A percentile compares a stretch with the other conserved stretches of the same genome.
Evolutionary conservation across 2,113 vertebrate species (phyloP).

Genomic region (Corydoras maculifer): DNA sequence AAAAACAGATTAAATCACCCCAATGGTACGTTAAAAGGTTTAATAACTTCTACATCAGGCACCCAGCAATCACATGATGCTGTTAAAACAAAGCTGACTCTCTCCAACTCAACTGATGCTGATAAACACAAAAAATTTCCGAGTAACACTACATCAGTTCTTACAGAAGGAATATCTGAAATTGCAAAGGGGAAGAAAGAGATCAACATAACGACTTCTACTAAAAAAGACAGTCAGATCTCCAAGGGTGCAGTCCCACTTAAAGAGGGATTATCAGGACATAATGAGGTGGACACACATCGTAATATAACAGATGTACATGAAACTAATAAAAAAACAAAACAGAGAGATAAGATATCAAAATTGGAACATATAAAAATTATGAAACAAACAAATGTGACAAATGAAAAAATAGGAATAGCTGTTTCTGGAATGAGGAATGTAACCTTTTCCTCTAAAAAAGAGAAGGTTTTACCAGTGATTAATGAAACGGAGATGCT

Average conservation of each 20-base stretch:
- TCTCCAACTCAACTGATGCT: conserved; percentile 32
- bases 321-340: not conserved
- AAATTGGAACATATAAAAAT: not conserved
- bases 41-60: conserved; percentile 35
- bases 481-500: not conserved
- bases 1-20: conserved; percentile 29
- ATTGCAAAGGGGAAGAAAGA: not conserved
- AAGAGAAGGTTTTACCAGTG: not conserved
- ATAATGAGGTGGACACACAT: conserved; percentile 3
- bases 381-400: not conserved
- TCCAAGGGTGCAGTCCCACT: not conserved
- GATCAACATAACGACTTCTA: conserved; percentile 3
- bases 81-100: conserved; percentile 42
- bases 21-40: conserved; percentile 40
- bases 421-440: conserved; percentile 30
- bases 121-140: conserved; percentile 37
- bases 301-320: not conserved
- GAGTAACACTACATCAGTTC: not conserved
- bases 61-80: conserved; percentile 32
- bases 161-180: not conserved
- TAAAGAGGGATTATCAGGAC: not conserved
- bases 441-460: conserved; percentile 21
- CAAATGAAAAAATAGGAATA: not conserved
- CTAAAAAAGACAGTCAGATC: conserved; percentile 43
- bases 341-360: not conserved